phyloP scores from a whole-genome alignment of 2,797 vertebrate genomes.

The Furcifer pardalis region DNA sequence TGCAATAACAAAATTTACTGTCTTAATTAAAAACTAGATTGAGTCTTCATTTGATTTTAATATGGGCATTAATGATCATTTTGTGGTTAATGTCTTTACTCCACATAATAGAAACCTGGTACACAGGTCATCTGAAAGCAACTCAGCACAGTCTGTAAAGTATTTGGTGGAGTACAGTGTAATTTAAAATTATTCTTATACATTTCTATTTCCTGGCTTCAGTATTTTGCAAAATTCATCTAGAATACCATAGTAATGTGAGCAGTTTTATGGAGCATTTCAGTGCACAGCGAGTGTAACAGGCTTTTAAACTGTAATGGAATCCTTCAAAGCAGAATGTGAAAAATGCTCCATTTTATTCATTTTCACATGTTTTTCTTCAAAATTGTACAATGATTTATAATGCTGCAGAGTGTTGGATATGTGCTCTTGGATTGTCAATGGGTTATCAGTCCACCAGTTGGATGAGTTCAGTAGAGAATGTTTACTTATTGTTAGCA shows the following conservation, averaged over 20 bases:
- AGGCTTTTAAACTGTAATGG: not conserved
- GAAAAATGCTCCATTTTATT: conserved; percentile 44
- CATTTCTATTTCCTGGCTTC: not conserved
- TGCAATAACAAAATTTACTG: not conserved
- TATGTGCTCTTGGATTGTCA: not conserved
- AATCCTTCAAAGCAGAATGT: not conserved
- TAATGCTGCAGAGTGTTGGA: not conserved
- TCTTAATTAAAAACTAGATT: not conserved
- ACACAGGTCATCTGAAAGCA: not conserved
- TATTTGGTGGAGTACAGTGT: not conserved
- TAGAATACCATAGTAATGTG: not conserved
- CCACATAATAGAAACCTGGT: not conserved
- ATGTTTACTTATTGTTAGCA: not conserved
- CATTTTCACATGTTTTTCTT: not conserved
- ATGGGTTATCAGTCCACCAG: conserved; percentile 27
- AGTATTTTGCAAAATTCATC: not conserved
- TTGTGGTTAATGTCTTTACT: not conserved
- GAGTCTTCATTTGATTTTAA: not conserved
- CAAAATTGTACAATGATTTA: conserved; percentile 37
- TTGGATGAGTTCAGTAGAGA: not conserved
- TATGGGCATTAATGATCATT: not conserved
- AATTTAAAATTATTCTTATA: conserved; percentile 1
- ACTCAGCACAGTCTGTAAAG: not conserved
- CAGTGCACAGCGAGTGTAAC: conserved; percentile 5
- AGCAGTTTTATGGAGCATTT: conserved; percentile 12